phyloP scores from a whole-genome alignment of 2,797 vertebrate species.

The Remorina albescens region DNA sequence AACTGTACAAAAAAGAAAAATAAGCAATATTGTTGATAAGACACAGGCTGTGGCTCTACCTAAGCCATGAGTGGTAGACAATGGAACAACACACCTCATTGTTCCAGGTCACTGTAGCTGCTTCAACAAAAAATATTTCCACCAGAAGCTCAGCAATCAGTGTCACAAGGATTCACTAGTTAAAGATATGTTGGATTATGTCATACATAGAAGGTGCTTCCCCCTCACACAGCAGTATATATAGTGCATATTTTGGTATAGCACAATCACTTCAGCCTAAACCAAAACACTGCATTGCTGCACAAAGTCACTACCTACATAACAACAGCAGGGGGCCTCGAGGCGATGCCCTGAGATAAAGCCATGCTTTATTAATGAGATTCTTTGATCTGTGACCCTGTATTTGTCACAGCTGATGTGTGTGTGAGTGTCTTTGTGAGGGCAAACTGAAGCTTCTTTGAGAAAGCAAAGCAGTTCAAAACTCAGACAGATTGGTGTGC shows the following conservation, averaged over 20 bases:
- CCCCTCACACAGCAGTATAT: neutral
- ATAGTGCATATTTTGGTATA: neutral
- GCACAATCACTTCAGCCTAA: slow-evolving; percentile 8
- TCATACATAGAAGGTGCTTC: neutral
- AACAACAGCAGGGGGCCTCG: slow-evolving; percentile 79
- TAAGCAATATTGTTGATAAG: neutral
- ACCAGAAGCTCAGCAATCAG: neutral
- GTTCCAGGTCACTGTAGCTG: neutral
- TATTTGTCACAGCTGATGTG: slow-evolving; percentile 49
- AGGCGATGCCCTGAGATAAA: slow-evolving; percentile 73
- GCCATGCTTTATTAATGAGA: slow-evolving; percentile 73
- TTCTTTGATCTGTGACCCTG: slow-evolving; percentile 46
- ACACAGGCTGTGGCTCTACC: neutral
- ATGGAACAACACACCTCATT: neutral
- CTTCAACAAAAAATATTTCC: neutral
- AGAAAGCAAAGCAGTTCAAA: slow-evolving; percentile 43
- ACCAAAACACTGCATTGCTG: slow-evolving; percentile 48
- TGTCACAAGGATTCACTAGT: neutral
- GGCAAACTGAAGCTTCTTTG: slow-evolving; percentile 13
- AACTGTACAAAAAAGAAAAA: no score
- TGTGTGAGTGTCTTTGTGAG: slow-evolving; percentile 36
- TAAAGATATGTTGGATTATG: neutral
- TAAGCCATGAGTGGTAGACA: neutral
- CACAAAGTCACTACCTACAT: slow-evolving; percentile 65
- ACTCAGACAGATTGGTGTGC: neutral